These are phyloP conservation scores for Oreamnos americanus DNA, from an alignment of 2,113 vertebrate genomes.

Conservation along the genomic window DNA sequence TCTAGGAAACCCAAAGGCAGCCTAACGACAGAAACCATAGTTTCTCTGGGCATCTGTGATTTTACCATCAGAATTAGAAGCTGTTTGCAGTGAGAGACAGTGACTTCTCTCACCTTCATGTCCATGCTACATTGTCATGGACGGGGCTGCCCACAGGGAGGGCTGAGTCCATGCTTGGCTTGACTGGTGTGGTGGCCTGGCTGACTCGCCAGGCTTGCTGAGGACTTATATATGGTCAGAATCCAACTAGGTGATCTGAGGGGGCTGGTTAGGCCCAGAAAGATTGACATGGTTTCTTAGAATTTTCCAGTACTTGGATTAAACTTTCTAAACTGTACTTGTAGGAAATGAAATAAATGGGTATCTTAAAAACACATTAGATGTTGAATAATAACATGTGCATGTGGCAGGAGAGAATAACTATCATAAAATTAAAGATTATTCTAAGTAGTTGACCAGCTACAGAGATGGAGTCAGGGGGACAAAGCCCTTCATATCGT, in stretches of 20 bases:
- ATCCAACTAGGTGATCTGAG: background rate
- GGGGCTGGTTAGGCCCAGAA: background rate
- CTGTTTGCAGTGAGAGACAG: background rate
- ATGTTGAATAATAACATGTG: background rate
- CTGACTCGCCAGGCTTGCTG: background rate
- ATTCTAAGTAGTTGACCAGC: background rate
- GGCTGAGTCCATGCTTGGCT: no score
- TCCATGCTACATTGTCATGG: accelerated
- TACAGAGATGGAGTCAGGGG: background rate
- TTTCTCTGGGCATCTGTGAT: background rate
- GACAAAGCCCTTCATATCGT: no score
- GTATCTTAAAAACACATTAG: background rate
- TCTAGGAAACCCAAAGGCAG: background rate
- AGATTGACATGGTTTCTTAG: background rate
- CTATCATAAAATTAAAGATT: background rate
- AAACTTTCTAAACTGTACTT: background rate
- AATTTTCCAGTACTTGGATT: background rate
- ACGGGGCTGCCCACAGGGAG: accelerated
- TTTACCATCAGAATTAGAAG: background rate
- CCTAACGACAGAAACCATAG: background rate
- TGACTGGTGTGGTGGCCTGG: no score
- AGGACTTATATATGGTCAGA: background rate
- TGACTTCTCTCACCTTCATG: background rate
- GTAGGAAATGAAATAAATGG: background rate
- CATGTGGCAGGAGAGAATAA: background rate